Conservation (phyloP, 2,888 invertebrate genomes). For the Clitarchus hookeri region DNA sequence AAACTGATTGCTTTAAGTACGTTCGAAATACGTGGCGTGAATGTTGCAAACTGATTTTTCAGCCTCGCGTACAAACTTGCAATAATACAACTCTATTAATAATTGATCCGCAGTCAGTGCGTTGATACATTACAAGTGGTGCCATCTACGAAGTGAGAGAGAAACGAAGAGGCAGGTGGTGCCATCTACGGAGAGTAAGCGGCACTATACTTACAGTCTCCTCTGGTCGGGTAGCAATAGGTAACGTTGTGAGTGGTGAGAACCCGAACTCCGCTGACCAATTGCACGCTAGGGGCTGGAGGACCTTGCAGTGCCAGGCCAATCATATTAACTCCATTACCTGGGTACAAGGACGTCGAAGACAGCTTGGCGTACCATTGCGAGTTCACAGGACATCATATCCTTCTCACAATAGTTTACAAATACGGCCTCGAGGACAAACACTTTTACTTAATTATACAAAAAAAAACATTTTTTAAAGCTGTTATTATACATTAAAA, state of each 20-base stretch:
- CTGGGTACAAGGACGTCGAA: not conserved
- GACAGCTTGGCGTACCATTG: not conserved
- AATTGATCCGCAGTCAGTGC: not conserved
- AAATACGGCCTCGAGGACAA: not conserved
- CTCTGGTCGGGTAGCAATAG: conserved; percentile 36
- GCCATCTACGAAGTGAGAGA: conserved; percentile 59
- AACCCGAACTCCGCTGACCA: conserved; percentile 36
- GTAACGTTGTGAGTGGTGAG: not conserved
- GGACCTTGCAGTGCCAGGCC: conserved; percentile 62
- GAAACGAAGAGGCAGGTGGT: conserved; percentile 56
- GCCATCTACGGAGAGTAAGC: conserved; percentile 57
- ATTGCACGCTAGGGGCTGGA: conserved; percentile 52
- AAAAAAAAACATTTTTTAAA: too few species aligned
- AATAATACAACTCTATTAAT: not conserved
- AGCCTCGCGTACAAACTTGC: not conserved
- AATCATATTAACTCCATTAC: conserved; percentile 74
- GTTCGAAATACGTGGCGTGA: not conserved
- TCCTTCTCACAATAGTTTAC: not conserved
- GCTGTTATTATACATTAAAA: too few species aligned
- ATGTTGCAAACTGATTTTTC: not conserved
- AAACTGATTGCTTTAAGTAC: not conserved
- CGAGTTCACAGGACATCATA: not conserved
- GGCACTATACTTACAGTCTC: conserved; percentile 46
- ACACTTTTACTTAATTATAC: not conserved
- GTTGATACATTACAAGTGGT: conserved; percentile 54